Evolutionary conservation across 1,140 invertebrate species (phyloP), one percentile per base, ranked within the genome.

Genomic region (Whitmania pigra): DNA sequence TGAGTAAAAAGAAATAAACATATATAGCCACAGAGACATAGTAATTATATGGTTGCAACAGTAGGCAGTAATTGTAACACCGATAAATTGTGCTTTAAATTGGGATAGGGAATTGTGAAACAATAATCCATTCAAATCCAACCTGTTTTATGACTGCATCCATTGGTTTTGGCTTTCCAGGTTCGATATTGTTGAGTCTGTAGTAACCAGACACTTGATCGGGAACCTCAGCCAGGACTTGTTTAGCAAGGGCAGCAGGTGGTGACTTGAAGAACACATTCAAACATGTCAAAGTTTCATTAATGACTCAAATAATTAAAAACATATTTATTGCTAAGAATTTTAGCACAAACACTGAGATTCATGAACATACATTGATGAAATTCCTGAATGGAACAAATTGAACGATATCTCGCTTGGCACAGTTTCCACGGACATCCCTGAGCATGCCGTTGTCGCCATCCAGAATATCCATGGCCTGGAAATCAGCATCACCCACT

Each of bases 181-280:
- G 76, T 0, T 67, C 27, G 4, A 80, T 69, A n/a, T 73, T 74
- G 40, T 74, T 74, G 76, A 78, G 75, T 70, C 75, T 76, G 75
- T 74, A 79, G 71, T 80, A 80, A 13, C 75, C 71, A 25, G 74
- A 78, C 53, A 88, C 81, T 74, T 87, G 86, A 36, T 81, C 79
- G 0, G 86, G 86, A 31, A 87, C 82, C 79, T 87, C 86, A 6
- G 85, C 85, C 54, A 87, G 75, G 0, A 87, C 86, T 77, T 87
- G 85, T 74, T 82, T 80, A 0, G 86, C 86, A 73, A 87, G 77
- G 72, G 80, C 77, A 22, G 74, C 76, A 18, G 76, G 71, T 27
- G 75, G 75, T 15, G 73, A 71, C 79, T 80, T 74, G 2, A 76
- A 78, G 3, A 69, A 29, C 20, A 31, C 2, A 68, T n/a, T 36